Evolutionary conservation across 1,140 invertebrate genomes (phyloP), one percentile per base, ranked within the genome.

Genomic region (Drosophila willistoni): DNA sequence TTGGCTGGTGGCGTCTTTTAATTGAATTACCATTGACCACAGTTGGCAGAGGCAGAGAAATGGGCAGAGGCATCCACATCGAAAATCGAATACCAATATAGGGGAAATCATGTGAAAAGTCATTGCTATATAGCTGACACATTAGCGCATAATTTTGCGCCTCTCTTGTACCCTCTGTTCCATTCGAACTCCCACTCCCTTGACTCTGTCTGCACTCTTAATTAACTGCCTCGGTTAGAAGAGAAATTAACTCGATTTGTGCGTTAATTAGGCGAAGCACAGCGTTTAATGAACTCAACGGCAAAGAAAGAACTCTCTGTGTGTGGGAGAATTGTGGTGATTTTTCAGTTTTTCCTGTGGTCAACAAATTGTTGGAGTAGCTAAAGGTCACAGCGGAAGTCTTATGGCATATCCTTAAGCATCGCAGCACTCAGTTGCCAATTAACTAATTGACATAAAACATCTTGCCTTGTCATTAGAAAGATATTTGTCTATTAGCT

Each of bases 221-320:
- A 89, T 89, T 89, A 89, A 84, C 71, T 80, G 85, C 81, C 76
- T 84, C 81, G 77, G 71, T 84, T 84, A 90, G 84, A 73, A 61
- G 47, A 81, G 85, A 84, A 89, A 89, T 89, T 89, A 89, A 89
- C 85, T 89, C 84, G 85, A 89, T 89, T 55, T 84, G 80, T 72
- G 74, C 81, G 77, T 84, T 89, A 87, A 87, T 87, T 87, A 87
- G 80, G 71, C 65, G 71, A 6, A 51, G 44, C 73, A 59, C 65
- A 71, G 67, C 79, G 84, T 89, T 89, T 89, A 87, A 87, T 87
- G 84, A 87, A 87, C 83, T 87, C 69, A 55, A 29, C 41, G 65
- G 10, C 36, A 13, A 13, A 10, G 34, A 36, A 36, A 36, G 34
- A 36, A 36, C 7, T 12, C 7, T 36, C 1, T 36, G 72, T 74